Evolutionary conservation across 2,113 vertebrate genomes (phyloP).

Genomic region (Prionailurus bengalensis): DNA sequence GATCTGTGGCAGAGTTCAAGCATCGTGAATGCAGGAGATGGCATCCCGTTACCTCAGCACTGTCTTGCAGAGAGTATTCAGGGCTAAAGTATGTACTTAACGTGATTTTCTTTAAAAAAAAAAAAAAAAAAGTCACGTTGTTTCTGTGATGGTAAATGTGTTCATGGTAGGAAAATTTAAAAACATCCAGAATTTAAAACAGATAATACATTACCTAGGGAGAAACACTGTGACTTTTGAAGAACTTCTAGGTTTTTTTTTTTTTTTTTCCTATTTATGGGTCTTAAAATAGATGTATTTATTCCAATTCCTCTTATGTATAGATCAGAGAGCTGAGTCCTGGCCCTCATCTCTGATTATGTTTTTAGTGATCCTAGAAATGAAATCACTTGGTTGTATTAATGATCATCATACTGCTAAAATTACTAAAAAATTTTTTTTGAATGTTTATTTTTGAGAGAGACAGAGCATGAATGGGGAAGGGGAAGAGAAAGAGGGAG

Average conservation of each 20-base stretch:
- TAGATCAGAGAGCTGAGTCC: neutral
- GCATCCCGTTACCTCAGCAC: neutral
- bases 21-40: neutral
- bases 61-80: neutral
- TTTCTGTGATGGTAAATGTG: slow-evolving; percentile 1
- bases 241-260: neutral
- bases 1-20: neutral
- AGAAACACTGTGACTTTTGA: slow-evolving; percentile 19
- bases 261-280: neutral
- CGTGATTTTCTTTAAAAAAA: neutral
- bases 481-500: too few species aligned
- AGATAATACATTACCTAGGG: neutral
- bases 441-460: too few species aligned
- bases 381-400: neutral
- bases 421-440: neutral
- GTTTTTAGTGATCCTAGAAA: neutral
- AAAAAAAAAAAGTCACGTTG: neutral
- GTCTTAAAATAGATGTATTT: neutral
- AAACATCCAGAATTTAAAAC: neutral
- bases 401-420: slow-evolving; percentile 19
- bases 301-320: neutral
- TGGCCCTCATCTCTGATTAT: neutral
- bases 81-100: neutral
- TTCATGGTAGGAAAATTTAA: neutral
- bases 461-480: too few species aligned